Evolutionary conservation across 1,140 invertebrate genomes (phyloP).

Genomic region (Hypsibius dujardini): DNA sequence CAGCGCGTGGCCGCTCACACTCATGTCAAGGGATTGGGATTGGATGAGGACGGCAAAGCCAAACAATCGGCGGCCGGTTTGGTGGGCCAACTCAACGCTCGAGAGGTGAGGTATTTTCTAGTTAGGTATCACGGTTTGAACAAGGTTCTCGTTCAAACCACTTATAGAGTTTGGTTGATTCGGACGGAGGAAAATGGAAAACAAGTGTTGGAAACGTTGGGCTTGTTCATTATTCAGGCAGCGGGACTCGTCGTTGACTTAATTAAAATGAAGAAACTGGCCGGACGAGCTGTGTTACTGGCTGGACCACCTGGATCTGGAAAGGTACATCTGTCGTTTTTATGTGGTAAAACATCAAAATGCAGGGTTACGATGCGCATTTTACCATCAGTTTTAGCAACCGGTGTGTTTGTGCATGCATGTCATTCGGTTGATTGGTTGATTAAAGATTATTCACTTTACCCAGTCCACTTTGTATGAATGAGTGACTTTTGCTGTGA

Average conservation of each 20-base stretch:
- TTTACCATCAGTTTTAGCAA: too few relatives aligned
- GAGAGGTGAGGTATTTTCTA: slow-evolving; percentile 85
- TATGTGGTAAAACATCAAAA: too few relatives aligned
- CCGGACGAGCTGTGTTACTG: slow-evolving; percentile 77
- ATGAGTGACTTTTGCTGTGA: too few relatives aligned
- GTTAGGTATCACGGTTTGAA: too few relatives aligned
- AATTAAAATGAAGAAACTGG: slow-evolving; percentile 93
- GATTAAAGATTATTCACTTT: too few relatives aligned
- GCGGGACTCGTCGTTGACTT: slow-evolving; percentile 91
- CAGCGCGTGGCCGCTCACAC: slow-evolving; percentile 89
- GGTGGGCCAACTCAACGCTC: slow-evolving; percentile 78
- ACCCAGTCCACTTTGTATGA: too few relatives aligned
- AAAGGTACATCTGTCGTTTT: slow-evolving; percentile 47
- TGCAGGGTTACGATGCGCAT: too few relatives aligned
- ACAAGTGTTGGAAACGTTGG: slow-evolving; percentile 17
- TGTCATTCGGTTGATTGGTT: too few relatives aligned
- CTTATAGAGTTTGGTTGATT: slow-evolving; percentile 19
- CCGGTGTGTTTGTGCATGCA: too few relatives aligned
- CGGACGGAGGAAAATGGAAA: slow-evolving; percentile 4
- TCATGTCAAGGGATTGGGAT: slow-evolving; percentile 84
- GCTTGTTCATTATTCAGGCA: slow-evolving; percentile 44
- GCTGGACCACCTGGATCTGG: slow-evolving; percentile 96
- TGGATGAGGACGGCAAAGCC: slow-evolving; percentile 78
- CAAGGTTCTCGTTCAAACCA: background rate
- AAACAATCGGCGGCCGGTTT: slow-evolving; percentile 71